phyloP scores from a whole-genome alignment of 2,113 vertebrate genomes.

The Taxidea taxus region DNA sequence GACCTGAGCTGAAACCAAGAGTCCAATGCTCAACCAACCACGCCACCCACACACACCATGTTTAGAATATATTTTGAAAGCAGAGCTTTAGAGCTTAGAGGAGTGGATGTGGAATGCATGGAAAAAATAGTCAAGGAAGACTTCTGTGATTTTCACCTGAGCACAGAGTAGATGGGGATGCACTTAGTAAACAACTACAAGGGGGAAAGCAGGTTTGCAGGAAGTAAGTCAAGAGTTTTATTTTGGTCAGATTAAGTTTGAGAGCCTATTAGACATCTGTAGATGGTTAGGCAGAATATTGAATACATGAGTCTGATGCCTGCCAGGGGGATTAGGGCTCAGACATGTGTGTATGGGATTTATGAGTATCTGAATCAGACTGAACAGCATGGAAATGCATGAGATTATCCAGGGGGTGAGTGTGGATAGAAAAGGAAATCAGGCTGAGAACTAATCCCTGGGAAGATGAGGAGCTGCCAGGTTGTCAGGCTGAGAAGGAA shows the following conservation, averaged over 20 bases:
- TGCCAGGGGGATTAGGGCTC: neutral
- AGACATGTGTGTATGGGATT: neutral
- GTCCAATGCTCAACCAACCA: neutral
- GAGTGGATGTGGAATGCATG: neutral
- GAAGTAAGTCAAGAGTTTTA: neutral
- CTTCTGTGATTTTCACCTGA: neutral
- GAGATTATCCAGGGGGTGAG: too few species aligned
- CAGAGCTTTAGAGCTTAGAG: neutral
- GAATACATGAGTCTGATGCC: neutral
- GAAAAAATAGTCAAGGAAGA: neutral
- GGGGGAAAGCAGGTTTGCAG: neutral
- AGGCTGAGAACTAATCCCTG: neutral
- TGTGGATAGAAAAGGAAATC: neutral
- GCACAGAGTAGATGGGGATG: neutral
- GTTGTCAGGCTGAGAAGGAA: neutral
- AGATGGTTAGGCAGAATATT: neutral
- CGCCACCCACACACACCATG: neutral
- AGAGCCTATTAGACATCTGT: neutral
- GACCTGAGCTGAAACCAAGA: neutral
- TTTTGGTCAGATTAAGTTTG: neutral
- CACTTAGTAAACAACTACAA: too few species aligned
- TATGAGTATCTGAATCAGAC: neutral
- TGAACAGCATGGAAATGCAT: neutral
- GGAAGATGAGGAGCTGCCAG: neutral
- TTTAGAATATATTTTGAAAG: neutral